Base-by-base conservation (phyloP, 2,797 vertebrate species). In the Melanotaenia trifasciata region DNA sequence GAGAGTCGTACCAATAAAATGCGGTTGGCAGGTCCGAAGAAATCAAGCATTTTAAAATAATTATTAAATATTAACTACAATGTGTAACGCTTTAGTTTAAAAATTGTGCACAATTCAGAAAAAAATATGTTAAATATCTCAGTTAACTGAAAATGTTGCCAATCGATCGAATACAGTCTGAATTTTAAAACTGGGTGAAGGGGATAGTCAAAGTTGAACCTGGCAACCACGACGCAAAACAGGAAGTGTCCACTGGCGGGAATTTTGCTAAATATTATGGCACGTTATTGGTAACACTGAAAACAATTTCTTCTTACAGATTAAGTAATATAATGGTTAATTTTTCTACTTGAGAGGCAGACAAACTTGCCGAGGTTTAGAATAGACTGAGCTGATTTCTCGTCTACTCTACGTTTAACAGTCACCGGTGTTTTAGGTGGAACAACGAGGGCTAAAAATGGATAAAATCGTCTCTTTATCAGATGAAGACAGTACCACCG, bases 391-490 rank as follows among this genome's bases (percentile, higher is more conserved):
- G 9, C 30, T n/a, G 18, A 22, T 61, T 64, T 60, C 9, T 18
- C 8, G 5, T 12, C 1, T 33, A 2, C 54, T 22, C 30, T 43
- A 10, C 68, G 13, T 14, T 56, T 56, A 20, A 47, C n/a, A n/a
- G 10, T 0, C 4, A 4, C 12, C 24, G 30, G 0, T 60, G 32
- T 32, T n/a, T 53, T 4, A 50, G 58, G 33, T 18, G 59, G 9
- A 11, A 83, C 12, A 16, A 92, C 92, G 90, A 90, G 24, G 20
- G 70, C 73, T 61, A 89, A 80, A 30, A 4, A 68, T 86, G 26
- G 93, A 95, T 10, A 90, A 90, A 88, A 93, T 95, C 14, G 35
- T 92, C 40, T 85, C 75, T 0, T 76, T 95, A 64, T 91, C 93
- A 5, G 86, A 89, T n/a, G 87, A 60, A 66, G 93, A 94, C 32